Base-by-base conservation (phyloP, 2,113 vertebrate genomes). In the Percopsis transmontana region DNA sequence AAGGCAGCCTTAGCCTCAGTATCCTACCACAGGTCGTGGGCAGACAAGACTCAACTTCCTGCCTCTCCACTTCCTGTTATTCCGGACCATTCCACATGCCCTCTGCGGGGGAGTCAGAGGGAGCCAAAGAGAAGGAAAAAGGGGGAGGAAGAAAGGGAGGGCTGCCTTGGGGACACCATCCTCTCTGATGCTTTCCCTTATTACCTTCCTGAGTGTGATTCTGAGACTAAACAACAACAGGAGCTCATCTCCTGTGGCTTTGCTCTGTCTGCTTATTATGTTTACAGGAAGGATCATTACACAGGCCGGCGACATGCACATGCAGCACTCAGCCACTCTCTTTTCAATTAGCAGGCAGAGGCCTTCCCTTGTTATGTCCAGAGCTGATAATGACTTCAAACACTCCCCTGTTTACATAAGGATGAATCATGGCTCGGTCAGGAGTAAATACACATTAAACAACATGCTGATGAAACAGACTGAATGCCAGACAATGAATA, bases 11-110 rank as follows among this genome's bases (percentile, higher is more conserved):
- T 53, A 61, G 78, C 42, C 80, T 81, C 67, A 66, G 68, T 80
- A 81, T 89, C 79, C 87, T 83, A 89, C 83, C 82, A 66, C 81
- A 90, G 80, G 61, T 87, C 51, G 69, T 78, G 86, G 79, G 87
- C 82, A 88, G 90, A 83, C 84, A 82, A 82, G 80, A 86, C 86
- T 83, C 84, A 76, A 89, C 88, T 91, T 92, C 91, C 91, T 92
- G 91, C 87, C 87, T 76, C 77, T 86, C 68, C 76, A 85, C 83
- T 91, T 93, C 91, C 92, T 92, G 91, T 93, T 92, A 89, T 93
- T 91, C 85, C 77, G 74, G 82, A 87, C 85, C 78, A 80, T 69
- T 85, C 76, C 77, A 70, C 74, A 65, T 89, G 80, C 80, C 76
- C 82, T 81, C 75, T 51, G 77, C 27, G 16, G 76, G 74, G 72